Conservation (phyloP, 2,113 vertebrate species). For the Alethe castanea region DNA sequence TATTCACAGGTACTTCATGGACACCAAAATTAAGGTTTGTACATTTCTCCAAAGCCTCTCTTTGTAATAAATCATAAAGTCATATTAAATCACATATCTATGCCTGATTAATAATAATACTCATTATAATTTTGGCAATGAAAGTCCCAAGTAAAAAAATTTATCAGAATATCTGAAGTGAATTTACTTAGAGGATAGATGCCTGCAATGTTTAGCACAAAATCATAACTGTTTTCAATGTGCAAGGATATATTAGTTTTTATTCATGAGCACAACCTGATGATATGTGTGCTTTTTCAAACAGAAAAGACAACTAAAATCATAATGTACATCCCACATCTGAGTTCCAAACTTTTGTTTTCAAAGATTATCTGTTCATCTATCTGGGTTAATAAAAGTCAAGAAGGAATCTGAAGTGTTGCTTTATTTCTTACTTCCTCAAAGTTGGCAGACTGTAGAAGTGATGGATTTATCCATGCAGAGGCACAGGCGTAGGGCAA, state of each 20-base stretch:
- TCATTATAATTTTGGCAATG: neutral
- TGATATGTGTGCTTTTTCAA: neutral
- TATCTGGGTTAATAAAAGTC: neutral
- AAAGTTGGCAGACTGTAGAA: neutral
- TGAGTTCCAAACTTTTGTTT: neutral
- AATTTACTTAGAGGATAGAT: neutral
- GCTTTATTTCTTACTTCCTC: neutral
- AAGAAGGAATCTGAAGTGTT: neutral
- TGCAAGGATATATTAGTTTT: neutral
- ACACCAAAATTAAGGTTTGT: neutral
- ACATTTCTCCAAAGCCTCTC: neutral
- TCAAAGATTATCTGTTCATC: neutral
- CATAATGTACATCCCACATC: fast-evolving
- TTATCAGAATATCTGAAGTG: neutral
- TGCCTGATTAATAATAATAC: neutral
- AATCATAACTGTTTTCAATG: neutral
- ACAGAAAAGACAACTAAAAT: neutral
- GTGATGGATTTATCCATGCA: neutral
- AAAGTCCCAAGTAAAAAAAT: neutral
- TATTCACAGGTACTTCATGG: neutral
- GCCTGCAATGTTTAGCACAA: neutral
- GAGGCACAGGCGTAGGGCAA: neutral
- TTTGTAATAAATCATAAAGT: neutral
- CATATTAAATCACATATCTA: neutral
- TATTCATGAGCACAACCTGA: neutral